These are phyloP conservation scores for Zeugodacus cucurbitae DNA, from an alignment of 1,140 invertebrate genomes.

Conservation along the genomic window DNA sequence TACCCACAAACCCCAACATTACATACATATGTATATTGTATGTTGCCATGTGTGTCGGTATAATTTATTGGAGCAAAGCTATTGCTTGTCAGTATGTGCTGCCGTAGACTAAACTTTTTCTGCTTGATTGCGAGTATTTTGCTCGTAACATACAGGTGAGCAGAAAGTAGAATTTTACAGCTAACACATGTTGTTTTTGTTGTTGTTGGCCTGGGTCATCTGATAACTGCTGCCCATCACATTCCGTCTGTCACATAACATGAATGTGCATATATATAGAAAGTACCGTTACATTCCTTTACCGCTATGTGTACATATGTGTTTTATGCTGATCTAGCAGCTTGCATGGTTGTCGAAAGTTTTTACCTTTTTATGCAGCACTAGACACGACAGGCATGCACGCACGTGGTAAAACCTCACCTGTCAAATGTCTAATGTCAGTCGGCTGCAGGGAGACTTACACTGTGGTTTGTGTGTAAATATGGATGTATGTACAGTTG, in stretches of 20 bases:
- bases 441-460: background rate
- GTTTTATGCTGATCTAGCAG: background rate
- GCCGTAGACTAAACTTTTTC: background rate
- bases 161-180: background rate
- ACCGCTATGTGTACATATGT: background rate
- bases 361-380: background rate
- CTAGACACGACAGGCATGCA: background rate
- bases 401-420: background rate
- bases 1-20: background rate
- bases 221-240: slow-evolving; percentile 3
- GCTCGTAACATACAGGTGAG: background rate
- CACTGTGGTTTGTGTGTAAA: background rate
- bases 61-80: background rate
- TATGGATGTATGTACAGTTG: background rate
- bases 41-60: background rate
- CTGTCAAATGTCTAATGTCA: slow-evolving; percentile 16
- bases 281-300: background rate
- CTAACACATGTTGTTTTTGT: background rate
- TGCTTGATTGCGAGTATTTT: background rate
- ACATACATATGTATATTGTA: background rate
- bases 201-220: background rate
- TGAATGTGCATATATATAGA: background rate
- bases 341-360: background rate
- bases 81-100: background rate
- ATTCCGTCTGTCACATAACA: background rate